Conservation (phyloP, 92 coral and sea anemone species). For the Phenganax stokvisi region DNA sequence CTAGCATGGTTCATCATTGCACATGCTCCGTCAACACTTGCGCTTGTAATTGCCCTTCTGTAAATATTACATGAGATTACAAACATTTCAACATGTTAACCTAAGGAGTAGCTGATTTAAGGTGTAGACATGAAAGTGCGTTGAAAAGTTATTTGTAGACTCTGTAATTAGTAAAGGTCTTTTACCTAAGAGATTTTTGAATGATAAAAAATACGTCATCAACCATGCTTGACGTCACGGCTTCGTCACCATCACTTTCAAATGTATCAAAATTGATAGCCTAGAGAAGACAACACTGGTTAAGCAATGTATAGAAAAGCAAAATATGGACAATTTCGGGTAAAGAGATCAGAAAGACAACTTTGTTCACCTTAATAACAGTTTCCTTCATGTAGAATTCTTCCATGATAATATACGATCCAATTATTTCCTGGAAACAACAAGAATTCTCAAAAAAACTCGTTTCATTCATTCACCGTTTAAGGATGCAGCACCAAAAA, state of each 20-base stretch:
- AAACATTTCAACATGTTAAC: too few species aligned
- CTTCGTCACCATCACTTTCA: slow-evolving; percentile 77
- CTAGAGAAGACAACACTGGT: slow-evolving; percentile 25
- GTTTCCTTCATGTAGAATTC: slow-evolving; percentile 97
- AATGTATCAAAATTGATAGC: slow-evolving; percentile 80
- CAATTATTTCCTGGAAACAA: slow-evolving; percentile 69
- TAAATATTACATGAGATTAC: not conserved
- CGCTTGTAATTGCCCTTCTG: slow-evolving; percentile 86
- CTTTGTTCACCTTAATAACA: slow-evolving; percentile 68
- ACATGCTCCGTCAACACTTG: slow-evolving; percentile 95
- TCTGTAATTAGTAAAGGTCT: not conserved
- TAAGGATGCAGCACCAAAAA: not conserved
- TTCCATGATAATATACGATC: slow-evolving; percentile 86
- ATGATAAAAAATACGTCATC: slow-evolving; percentile 96
- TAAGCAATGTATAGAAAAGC: not conserved
- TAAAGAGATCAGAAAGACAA: not conserved
- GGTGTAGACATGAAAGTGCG: not conserved
- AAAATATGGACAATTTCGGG: not conserved
- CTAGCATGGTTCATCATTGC: slow-evolving; percentile 98
- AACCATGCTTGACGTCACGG: slow-evolving; percentile 96
- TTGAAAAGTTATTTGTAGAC: not conserved
- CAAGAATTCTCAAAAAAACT: too few species aligned
- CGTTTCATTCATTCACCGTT: not conserved
- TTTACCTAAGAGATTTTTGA: slow-evolving; percentile 81
- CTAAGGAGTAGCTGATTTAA: too few species aligned